phyloP scores from a whole-genome alignment of 2,888 invertebrate genomes.

The Melipona beecheii region DNA sequence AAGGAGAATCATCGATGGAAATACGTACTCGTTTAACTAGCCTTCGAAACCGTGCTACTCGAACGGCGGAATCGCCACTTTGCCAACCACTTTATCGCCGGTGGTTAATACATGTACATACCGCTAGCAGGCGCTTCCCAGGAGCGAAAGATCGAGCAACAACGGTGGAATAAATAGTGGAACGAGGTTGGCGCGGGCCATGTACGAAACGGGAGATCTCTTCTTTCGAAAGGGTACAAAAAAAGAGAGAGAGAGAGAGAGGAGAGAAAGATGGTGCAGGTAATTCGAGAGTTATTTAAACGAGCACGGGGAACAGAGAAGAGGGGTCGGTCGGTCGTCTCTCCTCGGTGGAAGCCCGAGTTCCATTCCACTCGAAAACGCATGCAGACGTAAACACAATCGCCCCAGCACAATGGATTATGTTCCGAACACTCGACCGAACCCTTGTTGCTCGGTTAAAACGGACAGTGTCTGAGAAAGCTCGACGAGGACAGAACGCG shows the following conservation, averaged over 20 bases:
- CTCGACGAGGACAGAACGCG: conserved; percentile 36
- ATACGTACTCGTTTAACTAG: conserved; percentile 28
- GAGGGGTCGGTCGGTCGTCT: conserved; percentile 9
- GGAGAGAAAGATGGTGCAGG: conserved; percentile 58
- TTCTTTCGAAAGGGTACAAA: conserved; percentile 29
- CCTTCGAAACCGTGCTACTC: conserved; percentile 19
- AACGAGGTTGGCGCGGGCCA: conserved; percentile 41
- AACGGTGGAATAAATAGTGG: conserved; percentile 52
- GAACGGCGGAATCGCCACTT: conserved; percentile 34
- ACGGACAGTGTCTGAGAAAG: conserved; percentile 52
- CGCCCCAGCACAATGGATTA: conserved; percentile 74
- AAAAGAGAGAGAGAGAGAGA: conserved; percentile 36
- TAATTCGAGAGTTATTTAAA: conserved; percentile 79
- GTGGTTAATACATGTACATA: conserved; percentile 16
- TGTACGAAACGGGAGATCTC: conserved; percentile 45
- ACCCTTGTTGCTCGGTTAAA: conserved; percentile 42
- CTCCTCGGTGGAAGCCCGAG: conserved; percentile 38
- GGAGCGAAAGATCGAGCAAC: conserved; percentile 40
- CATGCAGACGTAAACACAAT: conserved; percentile 78
- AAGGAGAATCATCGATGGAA: not conserved
- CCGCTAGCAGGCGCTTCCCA: conserved; percentile 22
- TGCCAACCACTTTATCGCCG: conserved; percentile 17
- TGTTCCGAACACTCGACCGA: conserved; percentile 67
- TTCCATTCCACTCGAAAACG: conserved; percentile 70
- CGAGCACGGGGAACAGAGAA: conserved; percentile 51